Evolutionary conservation across 1,140 invertebrate species (phyloP).

Genomic region (Zaprionus tsacasi): DNA sequence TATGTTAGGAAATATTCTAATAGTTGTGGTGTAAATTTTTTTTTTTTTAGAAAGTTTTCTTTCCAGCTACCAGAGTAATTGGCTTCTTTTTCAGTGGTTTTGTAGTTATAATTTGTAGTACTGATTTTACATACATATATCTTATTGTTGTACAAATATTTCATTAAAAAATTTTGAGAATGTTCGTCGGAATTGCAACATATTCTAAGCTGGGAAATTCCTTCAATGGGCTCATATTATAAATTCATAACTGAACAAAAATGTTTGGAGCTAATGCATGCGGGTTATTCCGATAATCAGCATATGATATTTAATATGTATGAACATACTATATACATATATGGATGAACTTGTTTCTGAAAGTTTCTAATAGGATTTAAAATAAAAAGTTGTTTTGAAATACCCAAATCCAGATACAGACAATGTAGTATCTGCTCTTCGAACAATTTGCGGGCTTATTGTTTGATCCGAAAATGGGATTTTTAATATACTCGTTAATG

Average conservation of each 20-base stretch:
- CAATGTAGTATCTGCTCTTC: not conserved
- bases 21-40: not conserved
- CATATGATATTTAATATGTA: constrained; percentile 35
- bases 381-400: constrained; percentile 30
- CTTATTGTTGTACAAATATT: no score
- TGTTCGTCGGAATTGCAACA: not conserved
- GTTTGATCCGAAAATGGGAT: not conserved
- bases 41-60: not conserved
- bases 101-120: no score
- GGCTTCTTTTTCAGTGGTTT: no score
- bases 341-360: constrained; percentile 31
- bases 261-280: constrained; percentile 17
- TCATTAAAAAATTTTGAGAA: no score
- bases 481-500: constrained; percentile 12
- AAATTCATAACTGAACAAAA: constrained; percentile 30
- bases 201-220: not conserved
- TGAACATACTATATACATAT: constrained; percentile 4
- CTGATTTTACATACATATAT: not conserved
- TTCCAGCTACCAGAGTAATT: no score
- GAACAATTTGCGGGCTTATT: constrained; percentile 11
- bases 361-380: not conserved
- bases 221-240: not conserved
- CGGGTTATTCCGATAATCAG: constrained; percentile 29
- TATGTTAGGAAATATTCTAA: not conserved
- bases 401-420: constrained; percentile 1